These are phyloP conservation scores for Lota lota DNA, from an alignment of 2,113 vertebrate genomes.

Conservation along the genomic window DNA sequence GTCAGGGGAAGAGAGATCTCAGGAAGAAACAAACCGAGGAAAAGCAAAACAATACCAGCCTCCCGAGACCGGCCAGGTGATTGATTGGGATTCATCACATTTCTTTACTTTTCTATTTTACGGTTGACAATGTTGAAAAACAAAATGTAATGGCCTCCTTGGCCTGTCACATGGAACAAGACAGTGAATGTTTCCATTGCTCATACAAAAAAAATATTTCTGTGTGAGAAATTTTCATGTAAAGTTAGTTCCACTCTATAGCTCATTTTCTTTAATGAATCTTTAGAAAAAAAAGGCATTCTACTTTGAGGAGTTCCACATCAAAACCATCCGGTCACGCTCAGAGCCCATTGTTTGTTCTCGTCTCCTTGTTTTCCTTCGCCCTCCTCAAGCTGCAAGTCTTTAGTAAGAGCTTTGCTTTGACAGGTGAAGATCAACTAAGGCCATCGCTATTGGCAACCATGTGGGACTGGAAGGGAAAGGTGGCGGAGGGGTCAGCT, in stretches of 20 bases:
- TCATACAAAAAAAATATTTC: too few species aligned
- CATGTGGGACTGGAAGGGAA: conserved; percentile 55
- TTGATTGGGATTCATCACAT: conserved; percentile 55
- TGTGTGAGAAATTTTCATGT: too few species aligned
- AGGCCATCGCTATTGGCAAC: conserved; percentile 69
- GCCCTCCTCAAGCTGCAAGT: conserved; percentile 62
- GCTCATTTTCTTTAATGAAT: too few species aligned
- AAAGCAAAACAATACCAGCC: conserved; percentile 65
- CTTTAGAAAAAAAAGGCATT: too few species aligned
- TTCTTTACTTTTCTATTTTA: conserved; percentile 39
- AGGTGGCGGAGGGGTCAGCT: conserved; percentile 62
- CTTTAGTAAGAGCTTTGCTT: conserved; percentile 74
- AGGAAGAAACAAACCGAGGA: conserved; percentile 64
- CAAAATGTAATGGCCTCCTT: background rate
- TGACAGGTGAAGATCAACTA: conserved; percentile 78
- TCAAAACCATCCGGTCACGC: too few species aligned
- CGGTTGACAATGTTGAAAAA: conserved; percentile 7
- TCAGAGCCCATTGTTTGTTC: conserved; percentile 43
- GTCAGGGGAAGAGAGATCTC: conserved; percentile 62
- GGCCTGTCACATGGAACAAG: conserved; percentile 3
- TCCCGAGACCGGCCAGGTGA: conserved; percentile 61
- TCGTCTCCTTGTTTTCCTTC: conserved; percentile 57
- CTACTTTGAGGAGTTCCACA: too few species aligned
- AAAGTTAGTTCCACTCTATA: too few species aligned
- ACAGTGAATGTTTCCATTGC: too few species aligned